Conservation (phyloP, 1,140 invertebrate genomes). For the Cardiocondyla obscurior region DNA sequence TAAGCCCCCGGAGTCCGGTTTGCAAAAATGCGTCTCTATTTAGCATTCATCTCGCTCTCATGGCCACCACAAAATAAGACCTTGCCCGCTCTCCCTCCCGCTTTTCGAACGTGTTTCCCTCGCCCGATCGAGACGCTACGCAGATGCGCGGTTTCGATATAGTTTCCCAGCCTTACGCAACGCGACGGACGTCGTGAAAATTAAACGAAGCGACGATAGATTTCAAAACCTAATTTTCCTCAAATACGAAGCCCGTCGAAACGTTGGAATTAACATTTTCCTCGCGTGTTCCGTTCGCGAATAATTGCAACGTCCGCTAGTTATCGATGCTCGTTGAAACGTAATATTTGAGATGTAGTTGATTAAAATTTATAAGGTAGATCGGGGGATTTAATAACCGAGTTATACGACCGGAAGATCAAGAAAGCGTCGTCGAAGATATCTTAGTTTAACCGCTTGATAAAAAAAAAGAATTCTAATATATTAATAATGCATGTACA, state of each 20-base stretch:
- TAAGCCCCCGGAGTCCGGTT: conserved; percentile 63
- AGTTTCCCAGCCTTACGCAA: neutral
- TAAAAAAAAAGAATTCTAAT: too few relatives aligned
- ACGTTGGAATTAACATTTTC: too few relatives aligned
- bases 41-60: conserved; percentile 48
- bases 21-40: conserved; percentile 50
- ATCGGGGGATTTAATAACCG: too few relatives aligned
- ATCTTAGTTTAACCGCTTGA: too few relatives aligned
- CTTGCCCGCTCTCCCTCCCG: neutral
- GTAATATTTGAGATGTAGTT: too few relatives aligned
- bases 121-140: neutral
- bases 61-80: conserved; percentile 2
- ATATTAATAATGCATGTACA: too few relatives aligned
- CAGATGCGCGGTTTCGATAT: conserved; percentile 3
- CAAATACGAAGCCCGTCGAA: neutral
- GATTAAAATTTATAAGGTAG: too few relatives aligned
- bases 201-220: neutral
- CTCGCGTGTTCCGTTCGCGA: too few relatives aligned
- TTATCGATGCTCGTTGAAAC: too few relatives aligned
- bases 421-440: too few relatives aligned
- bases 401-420: too few relatives aligned
- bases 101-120: conserved; percentile 6
- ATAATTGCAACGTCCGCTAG: too few relatives aligned
- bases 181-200: neutral
- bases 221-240: neutral